phyloP scores from a whole-genome alignment of 1,140 invertebrate genomes.

The Aricia agestis region DNA sequence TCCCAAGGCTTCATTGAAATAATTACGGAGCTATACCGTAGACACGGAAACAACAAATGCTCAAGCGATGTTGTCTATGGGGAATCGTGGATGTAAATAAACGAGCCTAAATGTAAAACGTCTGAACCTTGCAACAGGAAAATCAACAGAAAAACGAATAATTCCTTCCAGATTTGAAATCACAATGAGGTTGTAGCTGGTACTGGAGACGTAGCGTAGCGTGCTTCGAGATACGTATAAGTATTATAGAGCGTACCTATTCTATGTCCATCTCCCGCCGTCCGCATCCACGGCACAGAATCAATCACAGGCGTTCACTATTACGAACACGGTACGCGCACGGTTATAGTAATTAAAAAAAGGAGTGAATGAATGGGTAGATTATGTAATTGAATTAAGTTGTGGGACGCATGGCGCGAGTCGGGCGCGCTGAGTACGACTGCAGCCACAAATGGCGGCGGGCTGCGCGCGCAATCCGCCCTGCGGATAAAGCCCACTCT shows the following conservation, averaged over 20 bases:
- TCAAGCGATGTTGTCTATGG: not conserved
- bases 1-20: not conserved
- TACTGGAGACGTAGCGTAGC: constrained; percentile 27
- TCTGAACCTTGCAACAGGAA: not conserved
- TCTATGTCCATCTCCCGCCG: constrained; percentile 30
- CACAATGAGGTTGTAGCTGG: constrained; percentile 12
- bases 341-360: constrained; percentile 29
- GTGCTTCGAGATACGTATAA: constrained; percentile 26
- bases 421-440: constrained; percentile 50
- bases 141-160: not conserved
- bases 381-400: constrained; percentile 60
- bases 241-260: constrained; percentile 33
- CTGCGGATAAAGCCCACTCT: constrained; percentile 41
- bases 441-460: constrained; percentile 68
- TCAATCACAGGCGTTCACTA: constrained; percentile 31
- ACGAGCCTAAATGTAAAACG: not conserved
- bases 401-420: constrained; percentile 57
- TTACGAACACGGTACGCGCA: constrained; percentile 24
- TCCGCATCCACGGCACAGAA: constrained; percentile 31
- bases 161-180: not conserved
- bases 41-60: not conserved
- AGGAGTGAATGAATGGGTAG: constrained; percentile 30
- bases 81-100: not conserved
- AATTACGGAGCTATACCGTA: not conserved
- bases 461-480: constrained; percentile 65